Evolutionary conservation across 1,140 invertebrate species (phyloP), one percentile per base, ranked within the genome.

Genomic region (Venustaconcha ellipsiformis): DNA sequence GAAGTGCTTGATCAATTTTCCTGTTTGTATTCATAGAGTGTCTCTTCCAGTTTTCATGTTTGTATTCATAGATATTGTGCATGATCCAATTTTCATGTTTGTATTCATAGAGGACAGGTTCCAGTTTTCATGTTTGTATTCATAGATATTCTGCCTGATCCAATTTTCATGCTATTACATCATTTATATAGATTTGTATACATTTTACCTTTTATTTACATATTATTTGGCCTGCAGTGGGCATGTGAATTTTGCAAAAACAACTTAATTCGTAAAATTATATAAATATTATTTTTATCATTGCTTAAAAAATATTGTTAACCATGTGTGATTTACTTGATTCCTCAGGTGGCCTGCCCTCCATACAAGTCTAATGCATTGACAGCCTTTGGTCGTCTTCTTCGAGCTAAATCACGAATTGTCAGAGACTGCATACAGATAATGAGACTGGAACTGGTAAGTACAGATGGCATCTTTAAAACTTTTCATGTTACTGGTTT

Each of bases 351-450:
- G 72, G 88, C 88, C 11, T 77, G 95, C 93, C 66, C 93, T 93
- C 97, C 97, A 0, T 98, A 95, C 90, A 96, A 97, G 84, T 95
- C 95, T 1, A 96, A 95, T 82, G 93, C 95, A 2, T 90, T 98
- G 75, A 93, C 93, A 79, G 95, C 95, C 18, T 97, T 97, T 90
- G 93, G 93, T 70, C 93, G 93, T 66, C 93, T 96, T 86, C 91
- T 98, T 70, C 95, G 94, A 83, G 93, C 95, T 71, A 95, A 96
- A 14, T 92, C 93, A 11, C 94, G 94, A 80, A 95, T 97, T 23
- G 92, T 98, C 8, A 96, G 96, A 86, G 96, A 98, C 89, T 96
- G 97, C 84, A 93, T 98, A 74, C 94, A 96, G 89, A 95, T 97
- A 72, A 96, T 97, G 93, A 93, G 94, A 79, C 86, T 96, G 23